phyloP scores from a whole-genome alignment of 1,140 invertebrate genomes.

The Papilio xuthus region DNA sequence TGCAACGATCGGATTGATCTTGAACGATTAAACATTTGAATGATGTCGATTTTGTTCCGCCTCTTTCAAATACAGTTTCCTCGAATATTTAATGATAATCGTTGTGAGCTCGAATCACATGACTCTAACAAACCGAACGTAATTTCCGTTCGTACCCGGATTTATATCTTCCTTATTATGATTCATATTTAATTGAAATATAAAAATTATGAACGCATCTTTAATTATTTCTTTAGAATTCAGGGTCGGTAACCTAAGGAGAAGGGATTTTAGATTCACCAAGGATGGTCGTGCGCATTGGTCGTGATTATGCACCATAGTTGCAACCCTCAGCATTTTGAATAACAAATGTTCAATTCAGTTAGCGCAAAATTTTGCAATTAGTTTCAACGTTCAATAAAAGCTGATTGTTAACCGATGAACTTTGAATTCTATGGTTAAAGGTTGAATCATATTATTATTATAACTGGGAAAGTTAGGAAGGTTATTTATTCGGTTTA shows the following conservation, averaged over 20 bases:
- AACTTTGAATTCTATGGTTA: not conserved
- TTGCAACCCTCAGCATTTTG: constrained; percentile 47
- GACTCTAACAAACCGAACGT: constrained; percentile 28
- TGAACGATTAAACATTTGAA: not conserved
- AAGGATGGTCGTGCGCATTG: constrained; percentile 63
- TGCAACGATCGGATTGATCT: not conserved
- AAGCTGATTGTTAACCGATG: not conserved
- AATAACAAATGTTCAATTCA: constrained; percentile 45
- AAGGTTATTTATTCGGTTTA: too few relatives aligned
- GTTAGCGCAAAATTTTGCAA: constrained; percentile 31
- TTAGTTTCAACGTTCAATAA: not conserved
- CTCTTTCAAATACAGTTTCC: constrained; percentile 20
- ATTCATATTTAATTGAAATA: constrained; percentile 27
- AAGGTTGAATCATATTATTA: not conserved
- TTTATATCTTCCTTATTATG: constrained; percentile 29
- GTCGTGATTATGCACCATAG: constrained; percentile 57
- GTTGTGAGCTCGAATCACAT: constrained; percentile 1
- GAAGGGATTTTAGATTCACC: constrained; percentile 61
- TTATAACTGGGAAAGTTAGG: too few relatives aligned
- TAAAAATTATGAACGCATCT: constrained; percentile 25
- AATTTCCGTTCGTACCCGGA: constrained; percentile 28
- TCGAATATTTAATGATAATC: constrained; percentile 29
- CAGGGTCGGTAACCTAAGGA: constrained; percentile 58
- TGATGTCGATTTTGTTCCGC: constrained; percentile 13
- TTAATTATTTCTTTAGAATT: constrained; percentile 36